phyloP scores from a whole-genome alignment of 1,140 invertebrate species.

The Tenebrio molitor region DNA sequence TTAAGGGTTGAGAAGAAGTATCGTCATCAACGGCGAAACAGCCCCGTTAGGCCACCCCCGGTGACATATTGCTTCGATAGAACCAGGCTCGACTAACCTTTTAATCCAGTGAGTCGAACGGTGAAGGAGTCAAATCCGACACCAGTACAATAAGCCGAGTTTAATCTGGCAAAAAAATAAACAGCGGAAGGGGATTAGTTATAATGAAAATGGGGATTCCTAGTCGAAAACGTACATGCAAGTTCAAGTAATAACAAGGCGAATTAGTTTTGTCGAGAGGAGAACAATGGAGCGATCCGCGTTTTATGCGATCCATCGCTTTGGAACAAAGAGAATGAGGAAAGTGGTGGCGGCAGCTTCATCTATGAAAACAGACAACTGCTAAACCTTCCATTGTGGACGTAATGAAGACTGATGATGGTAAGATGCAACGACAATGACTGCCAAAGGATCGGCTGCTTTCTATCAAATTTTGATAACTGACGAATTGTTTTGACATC shows the following conservation, averaged over 20 bases:
- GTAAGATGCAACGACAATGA: constrained; percentile 58
- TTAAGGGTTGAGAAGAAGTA: not conserved
- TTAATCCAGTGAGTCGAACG: not conserved
- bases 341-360: constrained; percentile 55
- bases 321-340: constrained; percentile 56
- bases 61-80: constrained; percentile 11
- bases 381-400: constrained; percentile 61
- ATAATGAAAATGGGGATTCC: not conserved
- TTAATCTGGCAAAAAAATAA: not conserved
- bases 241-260: constrained; percentile 53
- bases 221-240: constrained; percentile 1
- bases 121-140: not conserved
- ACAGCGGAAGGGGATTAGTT: not conserved
- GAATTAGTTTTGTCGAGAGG: constrained; percentile 60
- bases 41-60: not conserved
- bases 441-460: not conserved
- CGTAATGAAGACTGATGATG: constrained; percentile 65
- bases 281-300: constrained; percentile 55
- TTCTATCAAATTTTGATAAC: constrained; percentile 3
- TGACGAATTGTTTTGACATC: too few species aligned
- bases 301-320: constrained; percentile 56
- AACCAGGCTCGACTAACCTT: not conserved
- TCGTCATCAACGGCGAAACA: not conserved
- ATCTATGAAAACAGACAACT: constrained; percentile 60
- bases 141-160: not conserved